Percentiles rank a stretch among this genome's conserved stretches.
These are phyloP conservation scores for Stenodera caucasica DNA, from an alignment of 2,888 invertebrate species.

Conservation along the genomic window DNA sequence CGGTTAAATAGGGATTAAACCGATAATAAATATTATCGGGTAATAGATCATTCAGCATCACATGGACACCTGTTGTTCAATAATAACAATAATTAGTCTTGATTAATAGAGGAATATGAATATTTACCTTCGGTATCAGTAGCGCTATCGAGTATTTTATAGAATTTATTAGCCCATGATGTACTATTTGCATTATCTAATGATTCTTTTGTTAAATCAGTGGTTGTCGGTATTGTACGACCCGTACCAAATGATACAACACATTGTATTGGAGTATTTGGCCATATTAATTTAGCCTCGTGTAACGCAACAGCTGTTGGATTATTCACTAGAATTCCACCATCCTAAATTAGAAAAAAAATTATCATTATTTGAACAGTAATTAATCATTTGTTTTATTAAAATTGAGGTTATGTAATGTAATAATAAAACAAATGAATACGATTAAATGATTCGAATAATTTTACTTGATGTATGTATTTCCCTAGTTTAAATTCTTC, in stretches of 20 bases:
- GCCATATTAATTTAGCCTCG: conserved; percentile 82
- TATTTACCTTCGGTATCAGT: conserved; percentile 84
- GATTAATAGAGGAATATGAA: conserved; percentile 58
- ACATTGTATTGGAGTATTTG: conserved; percentile 70
- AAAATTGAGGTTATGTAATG: too few relatives aligned
- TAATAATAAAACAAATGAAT: too few relatives aligned
- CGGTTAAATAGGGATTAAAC: conserved; percentile 85
- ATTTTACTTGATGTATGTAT: conserved; percentile 69
- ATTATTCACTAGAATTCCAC: conserved; percentile 82
- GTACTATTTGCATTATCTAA: conserved; percentile 71
- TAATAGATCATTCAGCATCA: conserved; percentile 73
- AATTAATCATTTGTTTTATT: too few relatives aligned
- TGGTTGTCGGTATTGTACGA: conserved; percentile 57
- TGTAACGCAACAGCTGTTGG: conserved; percentile 87
- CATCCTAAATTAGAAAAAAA: too few relatives aligned
- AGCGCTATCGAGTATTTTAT: conserved; percentile 80
- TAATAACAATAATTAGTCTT: too few relatives aligned
- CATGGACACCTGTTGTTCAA: too few relatives aligned
- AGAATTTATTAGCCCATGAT: conserved; percentile 77
- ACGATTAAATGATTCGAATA: too few relatives aligned
- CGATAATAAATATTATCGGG: conserved; percentile 76
- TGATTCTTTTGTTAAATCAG: conserved; percentile 55
- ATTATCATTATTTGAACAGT: too few relatives aligned
- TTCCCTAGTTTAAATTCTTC: conserved; percentile 75
- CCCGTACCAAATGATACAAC: conserved; percentile 85